Evolutionary conservation across 1,140 invertebrate species (phyloP).

Genomic region (Amphibalanus amphitrite): DNA sequence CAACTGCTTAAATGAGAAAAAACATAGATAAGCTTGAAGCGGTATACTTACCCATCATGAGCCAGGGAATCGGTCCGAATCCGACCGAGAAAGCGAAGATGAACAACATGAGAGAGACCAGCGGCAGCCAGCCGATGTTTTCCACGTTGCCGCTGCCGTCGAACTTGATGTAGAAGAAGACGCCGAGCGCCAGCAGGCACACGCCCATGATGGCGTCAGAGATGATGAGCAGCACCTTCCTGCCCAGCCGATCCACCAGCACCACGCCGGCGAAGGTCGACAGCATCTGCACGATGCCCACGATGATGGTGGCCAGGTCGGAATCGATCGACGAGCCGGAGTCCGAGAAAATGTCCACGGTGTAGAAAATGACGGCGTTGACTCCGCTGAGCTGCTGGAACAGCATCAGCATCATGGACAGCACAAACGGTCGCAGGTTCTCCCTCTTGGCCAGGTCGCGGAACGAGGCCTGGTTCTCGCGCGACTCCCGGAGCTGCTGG

Average conservation of each 20-base stretch:
- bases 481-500: background rate
- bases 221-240: too few species aligned
- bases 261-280: conserved; percentile 34
- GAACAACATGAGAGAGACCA: too few species aligned
- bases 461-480: too few species aligned
- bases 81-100: conserved; percentile 58
- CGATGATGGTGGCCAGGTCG: too few species aligned
- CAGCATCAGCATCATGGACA: conserved; percentile 32
- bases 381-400: too few species aligned
- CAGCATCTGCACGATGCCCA: conserved; percentile 47
- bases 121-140: too few species aligned
- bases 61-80: conserved; percentile 59
- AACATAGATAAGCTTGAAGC: too few species aligned
- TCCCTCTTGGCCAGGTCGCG: conserved; percentile 7
- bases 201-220: conserved; percentile 42
- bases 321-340: conserved; percentile 20
- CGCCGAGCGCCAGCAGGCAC: conserved; percentile 17
- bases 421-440: conserved; percentile 37
- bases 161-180: conserved; percentile 20
- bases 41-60: too few species aligned
- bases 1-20: too few species aligned
- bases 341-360: conserved; percentile 49
- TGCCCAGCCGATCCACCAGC: conserved; percentile 38
- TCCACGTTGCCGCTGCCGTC: too few species aligned
- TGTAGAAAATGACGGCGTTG: too few species aligned